phyloP scores from a whole-genome alignment of 1,140 invertebrate species.

The Pogonomyrmex barbatus region DNA sequence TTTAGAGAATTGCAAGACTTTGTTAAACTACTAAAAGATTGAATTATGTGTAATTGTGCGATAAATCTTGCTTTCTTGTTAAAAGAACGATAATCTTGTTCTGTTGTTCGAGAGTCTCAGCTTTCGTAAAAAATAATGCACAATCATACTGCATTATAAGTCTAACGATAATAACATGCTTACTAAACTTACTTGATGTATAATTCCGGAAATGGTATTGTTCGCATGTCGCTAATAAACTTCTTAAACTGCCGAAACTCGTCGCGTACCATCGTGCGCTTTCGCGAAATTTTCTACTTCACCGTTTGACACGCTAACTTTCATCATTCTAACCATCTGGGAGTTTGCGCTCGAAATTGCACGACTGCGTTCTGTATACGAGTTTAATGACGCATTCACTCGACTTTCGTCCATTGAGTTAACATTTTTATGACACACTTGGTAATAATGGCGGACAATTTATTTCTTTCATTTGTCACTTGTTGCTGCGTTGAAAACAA shows the following conservation, averaged over 20 bases:
- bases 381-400: constrained; percentile 49
- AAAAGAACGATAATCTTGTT: too few relatives aligned
- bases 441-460: constrained; percentile 28
- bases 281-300: constrained; percentile 52
- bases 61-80: background rate
- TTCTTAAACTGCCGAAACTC: constrained; percentile 12
- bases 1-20: background rate
- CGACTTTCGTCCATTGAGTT: constrained; percentile 21
- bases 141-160: constrained; percentile 7
- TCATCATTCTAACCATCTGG: background rate
- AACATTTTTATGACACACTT: constrained; percentile 44
- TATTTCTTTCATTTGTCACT: constrained; percentile 54
- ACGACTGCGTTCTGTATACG: background rate
- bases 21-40: background rate
- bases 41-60: background rate
- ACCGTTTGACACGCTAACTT: constrained; percentile 49
- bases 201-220: constrained; percentile 35
- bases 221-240: constrained; percentile 54
- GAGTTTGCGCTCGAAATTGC: constrained; percentile 23
- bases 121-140: background rate
- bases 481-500: constrained; percentile 29
- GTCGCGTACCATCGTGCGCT: constrained; percentile 25
- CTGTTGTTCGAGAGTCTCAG: background rate
- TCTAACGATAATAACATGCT: constrained; percentile 43
- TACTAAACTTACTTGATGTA: constrained; percentile 33